Conservation (phyloP, 2,888 invertebrate genomes). For the Saturnia japonica region DNA sequence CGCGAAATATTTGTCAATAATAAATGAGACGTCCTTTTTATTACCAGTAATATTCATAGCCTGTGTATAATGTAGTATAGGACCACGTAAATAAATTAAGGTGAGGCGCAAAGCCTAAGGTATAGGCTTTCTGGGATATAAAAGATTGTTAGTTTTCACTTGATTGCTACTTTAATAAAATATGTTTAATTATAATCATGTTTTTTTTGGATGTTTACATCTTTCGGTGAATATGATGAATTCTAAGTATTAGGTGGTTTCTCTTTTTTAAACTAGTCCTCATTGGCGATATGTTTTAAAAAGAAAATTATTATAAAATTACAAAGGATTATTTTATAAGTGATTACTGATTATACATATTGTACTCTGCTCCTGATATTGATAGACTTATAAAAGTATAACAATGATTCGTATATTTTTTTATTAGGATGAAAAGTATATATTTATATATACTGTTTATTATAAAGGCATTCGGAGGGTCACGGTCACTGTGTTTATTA, state of each 20-base stretch:
- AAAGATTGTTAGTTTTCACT: background rate
- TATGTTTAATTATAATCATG: too few relatives aligned
- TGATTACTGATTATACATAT: too few relatives aligned
- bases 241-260: too few relatives aligned
- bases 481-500: too few relatives aligned
- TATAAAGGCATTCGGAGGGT: background rate
- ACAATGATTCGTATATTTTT: too few relatives aligned
- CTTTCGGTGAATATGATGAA: background rate
- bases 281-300: too few relatives aligned
- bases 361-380: too few relatives aligned
- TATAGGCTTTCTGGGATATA: constrained; percentile 21
- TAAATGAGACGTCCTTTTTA: constrained; percentile 80
- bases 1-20: constrained; percentile 81
- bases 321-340: too few relatives aligned
- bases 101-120: constrained; percentile 35
- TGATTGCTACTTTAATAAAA: background rate
- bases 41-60: constrained; percentile 65
- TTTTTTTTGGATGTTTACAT: background rate
- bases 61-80: constrained; percentile 56
- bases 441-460: background rate
- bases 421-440: background rate
- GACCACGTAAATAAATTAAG: constrained; percentile 60
- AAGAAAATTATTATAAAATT: too few relatives aligned
- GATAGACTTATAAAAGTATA: too few relatives aligned
- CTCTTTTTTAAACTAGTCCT: too few relatives aligned